A percentile compares a stretch with the other conserved stretches of the same genome.
These are phyloP conservation scores for Lucilia cuprina DNA, from an alignment of 1,140 invertebrate species.

Conservation along the genomic window DNA sequence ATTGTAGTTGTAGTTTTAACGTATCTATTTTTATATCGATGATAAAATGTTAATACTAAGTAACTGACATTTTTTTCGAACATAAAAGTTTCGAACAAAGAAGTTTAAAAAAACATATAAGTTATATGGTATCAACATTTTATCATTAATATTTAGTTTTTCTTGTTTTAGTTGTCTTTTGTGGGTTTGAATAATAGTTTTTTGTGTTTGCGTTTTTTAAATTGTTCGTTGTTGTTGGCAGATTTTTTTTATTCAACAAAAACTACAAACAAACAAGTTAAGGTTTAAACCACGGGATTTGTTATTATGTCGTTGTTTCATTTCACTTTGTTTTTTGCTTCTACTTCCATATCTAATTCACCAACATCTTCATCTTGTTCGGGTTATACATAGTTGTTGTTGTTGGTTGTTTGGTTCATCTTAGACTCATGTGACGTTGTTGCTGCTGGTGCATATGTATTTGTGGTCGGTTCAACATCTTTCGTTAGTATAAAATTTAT, in stretches of 20 bases:
- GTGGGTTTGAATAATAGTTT: neutral
- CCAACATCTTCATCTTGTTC: neutral
- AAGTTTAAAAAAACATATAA: too few species aligned
- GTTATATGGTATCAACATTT: too few species aligned
- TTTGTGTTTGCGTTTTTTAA: neutral
- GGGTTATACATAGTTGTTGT: neutral
- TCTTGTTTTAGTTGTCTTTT: neutral
- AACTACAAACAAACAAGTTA: neutral
- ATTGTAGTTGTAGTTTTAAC: neutral
- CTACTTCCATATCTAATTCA: neutral
- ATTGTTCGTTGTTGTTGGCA: neutral
- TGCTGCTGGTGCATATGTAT: constrained; percentile 53
- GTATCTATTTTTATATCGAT: neutral
- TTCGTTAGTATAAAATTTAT: constrained; percentile 70
- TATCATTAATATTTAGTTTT: neutral
- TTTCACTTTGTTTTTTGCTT: neutral
- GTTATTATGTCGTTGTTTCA: neutral
- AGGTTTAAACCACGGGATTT: neutral
- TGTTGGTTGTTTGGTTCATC: neutral
- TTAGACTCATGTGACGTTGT: constrained; percentile 43
- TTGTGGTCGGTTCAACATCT: constrained; percentile 47
- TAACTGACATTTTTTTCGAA: too few species aligned
- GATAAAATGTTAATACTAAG: too few species aligned
- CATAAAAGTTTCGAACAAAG: too few species aligned
- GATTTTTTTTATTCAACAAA: neutral